Base-by-base conservation (phyloP, 1,140 invertebrate species). In the Aporrectodea caliginosa region DNA sequence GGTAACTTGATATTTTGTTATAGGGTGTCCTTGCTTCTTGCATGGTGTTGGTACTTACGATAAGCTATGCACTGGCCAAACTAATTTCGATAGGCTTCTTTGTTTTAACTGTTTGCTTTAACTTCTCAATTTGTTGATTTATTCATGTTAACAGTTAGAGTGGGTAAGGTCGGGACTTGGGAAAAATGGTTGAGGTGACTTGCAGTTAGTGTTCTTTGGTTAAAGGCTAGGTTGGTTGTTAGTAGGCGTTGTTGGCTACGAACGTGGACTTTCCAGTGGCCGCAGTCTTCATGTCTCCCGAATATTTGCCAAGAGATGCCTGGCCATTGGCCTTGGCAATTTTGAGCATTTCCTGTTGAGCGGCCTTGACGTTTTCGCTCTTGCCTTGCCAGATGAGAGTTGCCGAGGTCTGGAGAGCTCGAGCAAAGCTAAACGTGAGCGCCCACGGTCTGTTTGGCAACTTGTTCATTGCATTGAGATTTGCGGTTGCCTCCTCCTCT, bases 391-490 rank as follows among this genome's bases (percentile, higher is more conserved):
- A 99, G 35, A 94, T 94, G 68, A 93, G 92, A 84, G 98, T 91
- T 0, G 96, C 96, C 70, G 95, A 96, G 2, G 96, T 96, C 89
- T 93, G 91, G 27, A 92, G 88, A 73, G 92, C 92, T 71, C 97
- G 92, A 22, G 97, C 97, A 87, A 95, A 99, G 80, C 95, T 97
- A 92, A 99, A 99, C 81, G 96, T 96, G 1, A 99, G 90, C 27
- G 93, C 92, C 97, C 97, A 99, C 58, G 97, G 97, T 87, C 93
- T 93, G 14, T 90, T 92, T 73, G 90, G 87, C 80, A 90, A 92
- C 83, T 92, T 92, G 88, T 99, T 99, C 87, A 99, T 98, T 35
- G 96, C 96, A 85, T 97, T 93, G 86, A 99, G 90, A 88, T 98
- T 95, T 14, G 97, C 90, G 0, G 96, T 94, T 1, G 97, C 96